Conservation (phyloP, 2,797 vertebrate species). For the Gambelia wislizenii region DNA sequence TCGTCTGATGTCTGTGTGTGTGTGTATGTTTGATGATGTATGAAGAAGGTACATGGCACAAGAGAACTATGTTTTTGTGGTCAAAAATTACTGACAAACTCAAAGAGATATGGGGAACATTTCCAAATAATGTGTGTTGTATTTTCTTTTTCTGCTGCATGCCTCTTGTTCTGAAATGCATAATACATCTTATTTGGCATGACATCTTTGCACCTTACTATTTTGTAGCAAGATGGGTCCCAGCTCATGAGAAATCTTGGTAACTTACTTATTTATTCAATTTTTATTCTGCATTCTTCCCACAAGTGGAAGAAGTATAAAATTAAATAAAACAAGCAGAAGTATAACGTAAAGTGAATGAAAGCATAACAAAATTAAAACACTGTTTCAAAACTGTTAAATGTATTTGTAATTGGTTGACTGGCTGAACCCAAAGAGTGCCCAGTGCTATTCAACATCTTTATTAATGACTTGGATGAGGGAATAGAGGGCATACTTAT, state of each 20-base stretch:
- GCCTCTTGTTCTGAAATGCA: background rate
- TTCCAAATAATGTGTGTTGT: background rate
- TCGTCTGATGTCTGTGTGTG: too few species aligned
- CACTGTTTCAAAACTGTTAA: too few species aligned
- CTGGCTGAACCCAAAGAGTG: too few species aligned
- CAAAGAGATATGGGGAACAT: background rate
- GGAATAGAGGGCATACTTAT: too few species aligned
- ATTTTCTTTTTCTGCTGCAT: background rate
- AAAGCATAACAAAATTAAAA: too few species aligned
- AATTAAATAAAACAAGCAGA: too few species aligned
- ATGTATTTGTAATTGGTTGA: too few species aligned
- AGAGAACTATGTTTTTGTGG: conserved; percentile 13
- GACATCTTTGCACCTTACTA: background rate
- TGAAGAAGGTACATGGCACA: background rate
- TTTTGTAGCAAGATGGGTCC: background rate
- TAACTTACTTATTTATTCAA: background rate
- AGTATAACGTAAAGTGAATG: too few species aligned
- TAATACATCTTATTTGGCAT: background rate
- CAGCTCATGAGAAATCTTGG: background rate
- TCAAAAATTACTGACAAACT: background rate
- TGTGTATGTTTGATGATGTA: background rate
- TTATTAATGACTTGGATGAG: too few species aligned
- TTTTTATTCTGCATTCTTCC: too few species aligned
- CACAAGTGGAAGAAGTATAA: too few species aligned
- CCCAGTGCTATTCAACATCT: too few species aligned